A percentile compares a stretch with the other conserved stretches of the same genome.
Conservation (phyloP, 2,113 vertebrate genomes). For the Channa argus region DNA sequence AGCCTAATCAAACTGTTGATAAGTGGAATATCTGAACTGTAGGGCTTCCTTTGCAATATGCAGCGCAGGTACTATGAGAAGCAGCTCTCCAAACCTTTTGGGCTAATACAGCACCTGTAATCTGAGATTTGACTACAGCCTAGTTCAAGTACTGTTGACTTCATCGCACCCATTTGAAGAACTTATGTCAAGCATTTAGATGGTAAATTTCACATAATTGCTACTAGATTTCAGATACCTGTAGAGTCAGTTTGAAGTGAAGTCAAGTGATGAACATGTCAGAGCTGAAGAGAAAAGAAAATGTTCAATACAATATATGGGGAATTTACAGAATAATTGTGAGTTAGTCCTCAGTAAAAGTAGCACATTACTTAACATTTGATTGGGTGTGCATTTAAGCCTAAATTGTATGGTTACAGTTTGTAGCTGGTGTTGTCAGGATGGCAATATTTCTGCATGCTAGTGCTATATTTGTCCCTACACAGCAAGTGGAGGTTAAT, state of each 20-base stretch:
- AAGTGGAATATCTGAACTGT: conserved; percentile 83
- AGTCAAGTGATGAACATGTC: conserved; percentile 30
- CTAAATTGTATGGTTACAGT: conserved; percentile 73
- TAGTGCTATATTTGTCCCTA: conserved; percentile 80
- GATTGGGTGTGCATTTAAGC: conserved; percentile 75
- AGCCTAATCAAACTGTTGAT: conserved; percentile 81
- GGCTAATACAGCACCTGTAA: conserved; percentile 65
- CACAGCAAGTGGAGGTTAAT: conserved; percentile 81
- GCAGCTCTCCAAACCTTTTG: conserved; percentile 73
- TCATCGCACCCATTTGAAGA: conserved; percentile 35
- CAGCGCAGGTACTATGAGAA: conserved; percentile 84
- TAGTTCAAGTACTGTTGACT: conserved; percentile 42
- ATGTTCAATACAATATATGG: neutral
- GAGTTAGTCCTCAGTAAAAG: conserved; percentile 63
- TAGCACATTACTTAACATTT: conserved; percentile 72
- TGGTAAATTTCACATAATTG: conserved; percentile 41
- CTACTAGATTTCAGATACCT: conserved; percentile 51
- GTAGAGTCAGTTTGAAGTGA: conserved; percentile 42
- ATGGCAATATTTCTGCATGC: conserved; percentile 77
- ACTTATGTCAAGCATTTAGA: conserved; percentile 35
- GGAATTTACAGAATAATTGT: conserved; percentile 4
- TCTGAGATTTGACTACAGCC: conserved; percentile 51
- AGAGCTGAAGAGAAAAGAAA: conserved; percentile 12
- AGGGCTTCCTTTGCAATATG: conserved; percentile 87
- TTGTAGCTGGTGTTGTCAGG: conserved; percentile 76